phyloP scores from a whole-genome alignment of 2,888 invertebrate genomes.

The Lepidochitona cinerea region DNA sequence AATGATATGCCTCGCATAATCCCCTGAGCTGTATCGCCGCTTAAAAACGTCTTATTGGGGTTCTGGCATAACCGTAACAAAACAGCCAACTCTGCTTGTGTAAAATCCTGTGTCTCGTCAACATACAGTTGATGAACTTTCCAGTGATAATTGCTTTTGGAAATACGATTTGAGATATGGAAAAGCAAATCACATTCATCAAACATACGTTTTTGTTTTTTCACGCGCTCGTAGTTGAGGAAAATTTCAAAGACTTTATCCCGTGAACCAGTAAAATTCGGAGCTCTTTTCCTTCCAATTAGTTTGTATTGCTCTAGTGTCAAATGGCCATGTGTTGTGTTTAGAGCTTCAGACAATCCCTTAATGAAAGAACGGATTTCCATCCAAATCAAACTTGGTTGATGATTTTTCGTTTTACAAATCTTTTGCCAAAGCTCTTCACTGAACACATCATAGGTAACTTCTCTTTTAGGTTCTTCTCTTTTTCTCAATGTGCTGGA shows the following conservation, averaged over 20 bases:
- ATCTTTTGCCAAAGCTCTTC: slow-evolving; percentile 52
- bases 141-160: slow-evolving; percentile 27
- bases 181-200: slow-evolving; percentile 54
- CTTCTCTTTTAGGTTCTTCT: slow-evolving; percentile 50
- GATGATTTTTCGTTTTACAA: slow-evolving; percentile 36
- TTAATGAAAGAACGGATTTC: slow-evolving; percentile 63
- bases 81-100: slow-evolving; percentile 59
- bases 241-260: slow-evolving; percentile 46
- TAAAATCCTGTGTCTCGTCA: slow-evolving; percentile 65
- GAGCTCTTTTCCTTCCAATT: slow-evolving; percentile 51
- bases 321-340: slow-evolving; percentile 36
- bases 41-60: slow-evolving; percentile 62
- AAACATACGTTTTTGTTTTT: slow-evolving; percentile 40
- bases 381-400: slow-evolving; percentile 60
- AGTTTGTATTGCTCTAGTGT: slow-evolving; percentile 39
- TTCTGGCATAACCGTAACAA: slow-evolving; percentile 52
- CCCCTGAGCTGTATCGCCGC: slow-evolving; percentile 35
- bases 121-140: slow-evolving; percentile 56
- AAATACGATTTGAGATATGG: slow-evolving; percentile 33
- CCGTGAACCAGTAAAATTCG: slow-evolving; percentile 49
- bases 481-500: too few relatives aligned
- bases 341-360: slow-evolving; percentile 54
- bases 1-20: slow-evolving; percentile 47
- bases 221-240: slow-evolving; percentile 39
- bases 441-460: slow-evolving; percentile 57